Percentiles rank a stretch among this genome's conserved stretches.
Conservation (phyloP, 2,888 invertebrate species). For the Antitype chi region DNA sequence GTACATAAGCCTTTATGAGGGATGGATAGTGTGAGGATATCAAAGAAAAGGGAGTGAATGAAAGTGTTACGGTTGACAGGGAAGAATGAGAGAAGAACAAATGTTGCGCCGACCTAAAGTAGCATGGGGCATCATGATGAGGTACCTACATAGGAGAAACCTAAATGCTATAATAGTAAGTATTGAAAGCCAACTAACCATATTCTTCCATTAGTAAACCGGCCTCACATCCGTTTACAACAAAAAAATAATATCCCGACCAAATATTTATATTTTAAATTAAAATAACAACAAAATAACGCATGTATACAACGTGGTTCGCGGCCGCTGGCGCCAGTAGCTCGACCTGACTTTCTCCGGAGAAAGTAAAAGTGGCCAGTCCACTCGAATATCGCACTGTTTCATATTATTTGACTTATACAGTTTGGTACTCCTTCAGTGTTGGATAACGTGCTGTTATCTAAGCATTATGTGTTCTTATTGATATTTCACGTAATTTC, state of each 20-base stretch:
- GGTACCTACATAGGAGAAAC: neutral
- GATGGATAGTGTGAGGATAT: no score
- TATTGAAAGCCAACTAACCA: neutral
- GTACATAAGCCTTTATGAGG: neutral
- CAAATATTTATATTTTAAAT: neutral
- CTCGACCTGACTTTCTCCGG: slow-evolving; percentile 60
- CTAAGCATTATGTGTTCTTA: slow-evolving; percentile 44
- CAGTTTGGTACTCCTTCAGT: slow-evolving; percentile 23
- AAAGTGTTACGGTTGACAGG: no score
- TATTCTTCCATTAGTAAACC: neutral
- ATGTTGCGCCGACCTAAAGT: no score
- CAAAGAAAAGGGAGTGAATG: no score
- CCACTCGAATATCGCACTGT: slow-evolving; percentile 62
- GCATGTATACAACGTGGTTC: slow-evolving; percentile 34
- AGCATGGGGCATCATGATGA: no score
- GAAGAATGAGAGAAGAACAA: no score
- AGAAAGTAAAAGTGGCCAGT: slow-evolving; percentile 66
- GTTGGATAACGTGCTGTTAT: slow-evolving; percentile 52
- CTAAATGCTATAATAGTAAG: neutral
- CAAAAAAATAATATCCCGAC: neutral
- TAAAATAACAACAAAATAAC: slow-evolving; percentile 18
- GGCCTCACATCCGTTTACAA: neutral
- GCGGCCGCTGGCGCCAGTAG: slow-evolving; percentile 42
- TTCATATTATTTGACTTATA: slow-evolving; percentile 44
- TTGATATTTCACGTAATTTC: slow-evolving; percentile 44